These are phyloP conservation scores for Campoletis sonorensis DNA, from an alignment of 1,140 invertebrate genomes.

Conservation along the genomic window DNA sequence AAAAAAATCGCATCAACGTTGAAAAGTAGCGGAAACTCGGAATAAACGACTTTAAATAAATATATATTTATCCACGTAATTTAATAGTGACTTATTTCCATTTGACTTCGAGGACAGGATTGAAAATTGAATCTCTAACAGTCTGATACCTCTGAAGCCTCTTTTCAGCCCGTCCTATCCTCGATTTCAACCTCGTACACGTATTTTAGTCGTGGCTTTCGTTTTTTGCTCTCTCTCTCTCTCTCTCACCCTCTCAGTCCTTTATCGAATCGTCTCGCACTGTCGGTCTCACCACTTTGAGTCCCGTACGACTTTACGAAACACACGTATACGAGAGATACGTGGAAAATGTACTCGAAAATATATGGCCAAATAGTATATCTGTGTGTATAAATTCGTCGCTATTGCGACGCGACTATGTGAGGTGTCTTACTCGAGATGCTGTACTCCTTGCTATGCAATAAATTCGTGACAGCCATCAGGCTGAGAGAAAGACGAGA, in stretches of 20 bases:
- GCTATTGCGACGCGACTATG: constrained; percentile 42
- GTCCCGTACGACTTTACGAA: constrained; percentile 12
- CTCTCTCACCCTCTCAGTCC: constrained; percentile 28
- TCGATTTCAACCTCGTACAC: constrained; percentile 22
- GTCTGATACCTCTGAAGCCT: constrained; percentile 14
- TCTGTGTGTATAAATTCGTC: neutral
- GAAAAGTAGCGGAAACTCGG: no score
- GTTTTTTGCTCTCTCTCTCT: constrained; percentile 25
- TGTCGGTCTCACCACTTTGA: constrained; percentile 29
- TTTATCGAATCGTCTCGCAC: constrained; percentile 47
- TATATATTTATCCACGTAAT: neutral
- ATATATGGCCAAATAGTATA: neutral
- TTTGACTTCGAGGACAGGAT: constrained; percentile 7
- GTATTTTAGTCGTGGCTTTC: constrained; percentile 18
- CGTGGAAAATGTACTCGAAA: neutral
- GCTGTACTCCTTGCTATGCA: constrained; percentile 15
- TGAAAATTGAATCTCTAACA: constrained; percentile 34
- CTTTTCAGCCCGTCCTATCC: neutral
- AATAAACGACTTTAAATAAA: neutral
- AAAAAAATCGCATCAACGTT: no score
- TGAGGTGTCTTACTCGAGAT: constrained; percentile 23
- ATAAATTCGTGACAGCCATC: constrained; percentile 13
- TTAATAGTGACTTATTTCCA: neutral
- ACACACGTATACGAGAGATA: neutral
- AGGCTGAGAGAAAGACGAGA: neutral